These are phyloP conservation scores for Peromyscus polionotus DNA, from an alignment of 2,113 vertebrate genomes.

Conservation along the genomic window DNA sequence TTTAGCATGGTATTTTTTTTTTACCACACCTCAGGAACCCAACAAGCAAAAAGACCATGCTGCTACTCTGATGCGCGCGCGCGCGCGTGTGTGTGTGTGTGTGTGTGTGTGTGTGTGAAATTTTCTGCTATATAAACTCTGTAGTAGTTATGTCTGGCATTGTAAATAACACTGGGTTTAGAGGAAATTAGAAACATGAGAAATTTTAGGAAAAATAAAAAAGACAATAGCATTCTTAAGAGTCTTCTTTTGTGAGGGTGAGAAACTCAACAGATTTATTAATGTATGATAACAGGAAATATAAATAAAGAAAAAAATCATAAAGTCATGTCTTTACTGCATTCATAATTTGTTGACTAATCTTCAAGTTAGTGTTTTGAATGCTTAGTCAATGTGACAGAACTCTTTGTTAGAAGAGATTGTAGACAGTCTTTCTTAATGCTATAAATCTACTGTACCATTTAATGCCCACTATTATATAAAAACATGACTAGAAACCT, in stretches of 20 bases:
- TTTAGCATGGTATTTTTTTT: constrained; percentile 54
- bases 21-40: neutral
- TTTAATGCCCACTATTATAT: neutral
- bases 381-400: neutral
- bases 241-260: neutral
- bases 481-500: neutral
- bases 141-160: neutral
- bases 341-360: neutral
- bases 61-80: neutral
- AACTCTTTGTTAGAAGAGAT: neutral
- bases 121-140: neutral
- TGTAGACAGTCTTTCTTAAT: neutral
- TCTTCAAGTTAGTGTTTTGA: neutral
- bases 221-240: neutral
- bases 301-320: neutral
- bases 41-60: neutral
- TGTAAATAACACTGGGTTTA: neutral
- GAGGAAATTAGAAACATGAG: neutral
- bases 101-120: neutral
- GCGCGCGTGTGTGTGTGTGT: neutral
- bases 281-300: neutral
- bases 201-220: neutral
- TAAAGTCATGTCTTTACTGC: neutral
- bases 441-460: neutral
- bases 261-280: neutral